Evolutionary conservation across 1,140 invertebrate species (phyloP).

Genomic region (Eufriesea mexicana): DNA sequence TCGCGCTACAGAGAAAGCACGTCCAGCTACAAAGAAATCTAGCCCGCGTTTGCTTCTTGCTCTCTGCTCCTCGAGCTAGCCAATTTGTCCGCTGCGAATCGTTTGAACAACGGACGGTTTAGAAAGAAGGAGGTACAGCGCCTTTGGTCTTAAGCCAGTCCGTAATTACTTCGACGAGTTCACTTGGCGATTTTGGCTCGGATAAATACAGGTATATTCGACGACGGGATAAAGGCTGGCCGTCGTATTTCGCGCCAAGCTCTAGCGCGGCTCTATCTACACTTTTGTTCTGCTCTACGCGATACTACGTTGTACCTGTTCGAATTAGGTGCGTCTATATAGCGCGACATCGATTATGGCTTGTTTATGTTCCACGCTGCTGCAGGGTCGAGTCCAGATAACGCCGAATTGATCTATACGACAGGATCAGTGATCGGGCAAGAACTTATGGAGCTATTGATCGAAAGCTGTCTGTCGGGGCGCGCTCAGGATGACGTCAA

Average conservation of each 20-base stretch:
- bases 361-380: not conserved
- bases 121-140: not conserved
- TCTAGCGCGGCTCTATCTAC: not conserved
- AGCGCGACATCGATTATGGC: not conserved
- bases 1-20: not conserved
- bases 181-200: not conserved
- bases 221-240: not conserved
- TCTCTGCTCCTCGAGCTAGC: not conserved
- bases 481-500: not conserved
- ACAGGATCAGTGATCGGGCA: not conserved
- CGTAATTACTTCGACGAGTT: not conserved
- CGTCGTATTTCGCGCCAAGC: too few species aligned
- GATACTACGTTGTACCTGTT: not conserved
- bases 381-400: not conserved
- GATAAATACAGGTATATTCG: not conserved
- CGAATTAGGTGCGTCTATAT: not conserved
- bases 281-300: not conserved
- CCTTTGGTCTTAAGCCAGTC: not conserved
- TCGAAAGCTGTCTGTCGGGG: not conserved
- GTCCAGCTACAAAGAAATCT: slow-evolving; percentile 1
- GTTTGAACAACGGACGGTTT: not conserved
- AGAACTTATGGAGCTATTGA: not conserved
- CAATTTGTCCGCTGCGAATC: slow-evolving; percentile 5
- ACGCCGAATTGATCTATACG: not conserved
- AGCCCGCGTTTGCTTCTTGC: not conserved